Evolutionary conservation across 2,888 invertebrate species (phyloP).

Genomic region (Agonum fuliginosum): DNA sequence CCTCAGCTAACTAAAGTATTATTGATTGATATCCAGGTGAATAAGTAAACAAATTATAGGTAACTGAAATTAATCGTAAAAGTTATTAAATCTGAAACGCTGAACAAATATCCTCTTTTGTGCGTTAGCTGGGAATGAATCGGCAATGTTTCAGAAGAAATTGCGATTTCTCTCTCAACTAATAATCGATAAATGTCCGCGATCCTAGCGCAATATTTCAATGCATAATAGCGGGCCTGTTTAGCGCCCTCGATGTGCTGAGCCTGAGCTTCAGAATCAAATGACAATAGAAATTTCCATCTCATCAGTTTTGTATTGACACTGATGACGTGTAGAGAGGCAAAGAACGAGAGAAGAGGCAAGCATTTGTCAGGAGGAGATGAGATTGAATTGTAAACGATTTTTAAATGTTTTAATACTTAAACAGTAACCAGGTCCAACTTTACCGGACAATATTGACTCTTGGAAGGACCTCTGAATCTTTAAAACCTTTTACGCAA

Average conservation of each 20-base stretch:
- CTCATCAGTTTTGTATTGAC: constrained; percentile 57
- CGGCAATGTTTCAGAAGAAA: constrained; percentile 33
- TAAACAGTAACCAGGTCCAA: not conserved
- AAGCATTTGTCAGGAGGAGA: constrained; percentile 28
- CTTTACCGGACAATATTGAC: not conserved
- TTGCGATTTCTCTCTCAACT: constrained; percentile 5
- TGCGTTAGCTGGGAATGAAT: constrained; percentile 1
- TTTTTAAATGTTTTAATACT: constrained; percentile 42
- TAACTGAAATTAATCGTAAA: not conserved
- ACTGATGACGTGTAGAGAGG: constrained; percentile 49
- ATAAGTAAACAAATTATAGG: too few relatives aligned
- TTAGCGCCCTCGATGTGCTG: constrained; percentile 42
- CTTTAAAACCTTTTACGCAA: too few relatives aligned
- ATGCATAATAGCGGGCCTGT: constrained; percentile 26
- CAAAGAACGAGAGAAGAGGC: not conserved
- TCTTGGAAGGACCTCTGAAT: too few relatives aligned
- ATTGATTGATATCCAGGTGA: too few relatives aligned
- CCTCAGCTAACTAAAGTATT: too few relatives aligned
- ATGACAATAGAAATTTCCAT: constrained; percentile 59
- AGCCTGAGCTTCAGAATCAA: constrained; percentile 18
- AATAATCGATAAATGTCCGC: constrained; percentile 39
- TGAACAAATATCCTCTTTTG: constrained; percentile 36
- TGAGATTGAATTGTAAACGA: constrained; percentile 14
- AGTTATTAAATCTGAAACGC: not conserved
- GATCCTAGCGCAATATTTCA: constrained; percentile 21